Evolutionary conservation across 2,113 vertebrate genomes (phyloP), one percentile per base, ranked within the genome.

Genomic region (Antennarius striatus): DNA sequence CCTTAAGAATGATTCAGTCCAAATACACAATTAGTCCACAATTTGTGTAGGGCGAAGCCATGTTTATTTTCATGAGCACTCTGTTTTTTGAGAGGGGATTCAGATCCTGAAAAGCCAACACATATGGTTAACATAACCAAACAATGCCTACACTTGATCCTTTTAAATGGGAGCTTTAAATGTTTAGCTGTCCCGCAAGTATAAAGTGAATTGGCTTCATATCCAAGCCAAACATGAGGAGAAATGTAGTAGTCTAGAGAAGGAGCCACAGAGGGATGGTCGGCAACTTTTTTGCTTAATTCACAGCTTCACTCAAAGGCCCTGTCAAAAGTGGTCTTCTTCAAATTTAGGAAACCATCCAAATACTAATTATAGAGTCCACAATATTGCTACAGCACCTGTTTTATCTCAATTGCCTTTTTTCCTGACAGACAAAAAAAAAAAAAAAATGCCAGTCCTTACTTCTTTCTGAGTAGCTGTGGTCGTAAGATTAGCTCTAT

Each of bases 101-200:
- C 81, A 88, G 82, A 85, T 91, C 80, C 75, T 76, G 76, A 91
- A 90, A 90, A 88, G 72, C 77, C 88, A 80, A 90, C 90, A 91
- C 92, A 92, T 90, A 90, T 92, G 92, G 90, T 90, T 86, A 92
- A 90, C 89, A 91, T 92, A 92, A 92, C 89, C 70, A 92, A 92
- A 92, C 90, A 91, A 92, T 91, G 90, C 87, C 82, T 83, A 81
- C 88, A 75, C 85, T 90, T 89, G 90, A 91, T 89, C 82, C 85
- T 81, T 90, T 90, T 87, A 92, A 92, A 91, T 85, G 57, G 80
- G 88, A 85, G 83, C 80, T 88, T 91, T 90, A 88, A 88, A 86
- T 82, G 83, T 90, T 90, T 86, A 88, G 88, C 88, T 72, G 87
- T 91, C 91, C 90, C 89, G 73, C 80, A 89, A 86, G 89, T 91